These are phyloP conservation scores for Ctenosaura bakeri DNA, from an alignment of 2,797 vertebrate genomes.

Conservation along the genomic window DNA sequence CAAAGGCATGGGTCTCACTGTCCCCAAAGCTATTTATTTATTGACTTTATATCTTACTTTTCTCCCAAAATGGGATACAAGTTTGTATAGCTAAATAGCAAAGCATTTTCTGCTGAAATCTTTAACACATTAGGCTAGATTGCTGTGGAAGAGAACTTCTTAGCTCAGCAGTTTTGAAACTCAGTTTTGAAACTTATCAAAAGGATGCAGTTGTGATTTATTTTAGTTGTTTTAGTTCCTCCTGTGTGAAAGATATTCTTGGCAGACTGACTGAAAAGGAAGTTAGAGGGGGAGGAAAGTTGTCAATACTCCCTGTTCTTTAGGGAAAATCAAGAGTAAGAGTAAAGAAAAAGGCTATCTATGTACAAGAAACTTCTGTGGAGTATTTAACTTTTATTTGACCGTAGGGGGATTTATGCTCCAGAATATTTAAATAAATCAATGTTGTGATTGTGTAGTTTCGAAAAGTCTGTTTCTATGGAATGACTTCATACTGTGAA, in stretches of 20 bases:
- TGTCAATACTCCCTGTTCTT: conserved; percentile 70
- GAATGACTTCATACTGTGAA: no score
- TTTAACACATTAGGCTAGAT: neutral
- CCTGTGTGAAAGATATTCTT: conserved; percentile 24
- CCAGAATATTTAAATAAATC: conserved; percentile 24
- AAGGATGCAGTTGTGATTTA: conserved; percentile 19
- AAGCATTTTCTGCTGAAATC: no score
- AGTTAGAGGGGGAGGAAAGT: conserved; percentile 62
- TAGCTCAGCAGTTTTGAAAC: conserved; percentile 66
- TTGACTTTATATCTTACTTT: no score
- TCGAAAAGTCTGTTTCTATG: neutral
- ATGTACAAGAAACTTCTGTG: conserved; percentile 62
- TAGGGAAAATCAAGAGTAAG: conserved; percentile 65
- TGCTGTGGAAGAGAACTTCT: fast-evolving
- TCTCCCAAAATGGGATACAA: no score
- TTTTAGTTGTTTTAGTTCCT: conserved; percentile 47
- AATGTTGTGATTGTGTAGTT: conserved; percentile 52
- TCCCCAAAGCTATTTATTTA: neutral
- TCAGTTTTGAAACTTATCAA: neutral
- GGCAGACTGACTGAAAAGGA: conserved; percentile 67
- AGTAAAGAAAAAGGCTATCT: conserved; percentile 73
- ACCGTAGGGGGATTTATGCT: conserved; percentile 35
- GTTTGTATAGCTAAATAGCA: no score
- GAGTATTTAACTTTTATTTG: conserved; percentile 57
- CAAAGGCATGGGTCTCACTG: neutral